A percentile compares a stretch with the other conserved stretches of the same genome.
These are phyloP conservation scores for Eupithecia subfuscata DNA, from an alignment of 2,888 invertebrate genomes.

Conservation along the genomic window DNA sequence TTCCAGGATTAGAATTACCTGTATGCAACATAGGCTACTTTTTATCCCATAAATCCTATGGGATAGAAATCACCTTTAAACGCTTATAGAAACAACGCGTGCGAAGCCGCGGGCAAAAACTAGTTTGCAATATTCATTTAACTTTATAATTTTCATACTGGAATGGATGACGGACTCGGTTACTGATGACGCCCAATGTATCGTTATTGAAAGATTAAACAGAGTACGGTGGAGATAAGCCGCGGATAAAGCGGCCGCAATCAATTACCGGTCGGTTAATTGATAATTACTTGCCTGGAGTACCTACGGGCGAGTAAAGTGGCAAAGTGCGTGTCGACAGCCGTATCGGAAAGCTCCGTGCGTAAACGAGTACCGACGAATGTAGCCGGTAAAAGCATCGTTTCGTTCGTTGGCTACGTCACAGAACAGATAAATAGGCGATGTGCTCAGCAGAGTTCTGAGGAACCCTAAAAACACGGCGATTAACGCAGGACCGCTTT, in stretches of 20 bases:
- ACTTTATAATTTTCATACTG: background rate
- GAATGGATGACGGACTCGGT: slow-evolving; percentile 38
- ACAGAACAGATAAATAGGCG: background rate
- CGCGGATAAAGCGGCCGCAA: slow-evolving; percentile 78
- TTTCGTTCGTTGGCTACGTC: background rate
- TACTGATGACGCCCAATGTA: slow-evolving; percentile 72
- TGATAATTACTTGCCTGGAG: slow-evolving; percentile 84
- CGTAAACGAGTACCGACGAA: background rate
- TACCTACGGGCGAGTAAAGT: slow-evolving; percentile 69
- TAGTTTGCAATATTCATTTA: background rate
- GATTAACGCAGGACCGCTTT: slow-evolving; percentile 82
- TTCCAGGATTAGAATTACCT: too few species aligned
- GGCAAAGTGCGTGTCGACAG: slow-evolving; percentile 11
- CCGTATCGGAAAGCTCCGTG: slow-evolving; percentile 2
- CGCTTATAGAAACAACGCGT: too few species aligned
- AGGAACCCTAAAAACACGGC: slow-evolving; percentile 64
- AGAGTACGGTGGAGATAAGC: slow-evolving; percentile 74
- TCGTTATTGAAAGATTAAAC: slow-evolving; percentile 71
- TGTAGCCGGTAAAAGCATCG: background rate
- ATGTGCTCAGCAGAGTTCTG: background rate
- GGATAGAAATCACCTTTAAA: too few species aligned
- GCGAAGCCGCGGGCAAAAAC: too few species aligned
- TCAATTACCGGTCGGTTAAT: slow-evolving; percentile 83
- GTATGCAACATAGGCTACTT: too few species aligned
- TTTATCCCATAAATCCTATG: too few species aligned